Percentiles rank a stretch among this genome's conserved stretches.
phyloP scores from a whole-genome alignment of 2,888 invertebrate species.

The Lithodes maja region DNA sequence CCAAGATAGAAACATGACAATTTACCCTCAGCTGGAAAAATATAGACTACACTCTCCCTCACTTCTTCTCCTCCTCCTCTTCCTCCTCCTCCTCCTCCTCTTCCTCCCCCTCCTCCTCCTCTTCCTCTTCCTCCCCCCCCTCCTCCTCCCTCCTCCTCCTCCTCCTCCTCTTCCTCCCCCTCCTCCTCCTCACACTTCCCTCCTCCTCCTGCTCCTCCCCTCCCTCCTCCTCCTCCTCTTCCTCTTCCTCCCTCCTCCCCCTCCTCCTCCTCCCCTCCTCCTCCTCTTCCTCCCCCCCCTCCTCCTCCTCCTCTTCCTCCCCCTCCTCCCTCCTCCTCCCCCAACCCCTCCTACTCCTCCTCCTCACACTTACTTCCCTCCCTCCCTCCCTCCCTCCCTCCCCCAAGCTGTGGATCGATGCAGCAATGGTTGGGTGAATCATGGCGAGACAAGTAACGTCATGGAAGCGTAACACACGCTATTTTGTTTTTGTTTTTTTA shows the following conservation, averaged over 20 bases:
- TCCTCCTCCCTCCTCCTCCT: neutral
- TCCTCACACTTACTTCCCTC: neutral
- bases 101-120: neutral
- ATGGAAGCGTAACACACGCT: neutral
- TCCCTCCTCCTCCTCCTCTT: neutral
- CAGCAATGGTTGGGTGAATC: neutral
- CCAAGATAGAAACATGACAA: too few species aligned
- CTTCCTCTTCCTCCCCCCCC: neutral
- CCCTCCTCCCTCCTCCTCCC: neutral
- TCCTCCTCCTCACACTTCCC: neutral
- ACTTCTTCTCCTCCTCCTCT: neutral
- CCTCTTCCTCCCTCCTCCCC: neutral
- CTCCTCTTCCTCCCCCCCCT: constrained; percentile 4
- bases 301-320: neutral
- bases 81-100: neutral
- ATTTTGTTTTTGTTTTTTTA: too few species aligned
- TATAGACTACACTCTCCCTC: too few species aligned
- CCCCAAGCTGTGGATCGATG: neutral
- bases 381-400: neutral
- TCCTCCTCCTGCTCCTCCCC: neutral
- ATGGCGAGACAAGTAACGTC: constrained; percentile 10
- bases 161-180: neutral
- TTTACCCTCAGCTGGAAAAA: too few species aligned
- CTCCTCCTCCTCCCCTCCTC: neutral
- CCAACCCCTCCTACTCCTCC: neutral